These are phyloP conservation scores for Pseudochirops corinnae DNA, from an alignment of 2,797 vertebrate species.

Conservation along the genomic window DNA sequence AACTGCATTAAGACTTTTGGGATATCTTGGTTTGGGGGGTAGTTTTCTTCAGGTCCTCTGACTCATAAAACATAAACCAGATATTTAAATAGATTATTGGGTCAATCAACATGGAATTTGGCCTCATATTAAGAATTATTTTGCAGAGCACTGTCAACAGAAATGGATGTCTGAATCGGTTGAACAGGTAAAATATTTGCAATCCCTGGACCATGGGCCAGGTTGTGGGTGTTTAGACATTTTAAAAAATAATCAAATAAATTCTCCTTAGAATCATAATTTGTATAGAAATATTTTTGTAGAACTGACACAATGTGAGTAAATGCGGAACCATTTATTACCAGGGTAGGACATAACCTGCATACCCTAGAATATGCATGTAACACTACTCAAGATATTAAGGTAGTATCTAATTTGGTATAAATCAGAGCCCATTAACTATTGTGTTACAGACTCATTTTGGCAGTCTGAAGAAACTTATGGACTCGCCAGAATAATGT, in stretches of 20 bases:
- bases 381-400: too few species aligned
- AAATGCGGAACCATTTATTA: neutral
- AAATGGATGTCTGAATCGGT: neutral
- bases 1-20: too few species aligned
- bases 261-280: neutral
- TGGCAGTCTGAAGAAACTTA: too few species aligned
- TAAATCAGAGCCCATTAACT: too few species aligned
- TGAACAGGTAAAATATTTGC: neutral
- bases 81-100: neutral
- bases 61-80: neutral
- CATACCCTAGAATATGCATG: too few species aligned
- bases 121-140: neutral
- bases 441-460: too few species aligned
- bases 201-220: neutral
- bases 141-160: neutral
- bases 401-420: too few species aligned
- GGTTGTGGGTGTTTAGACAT: neutral
- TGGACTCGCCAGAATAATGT: too few species aligned
- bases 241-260: slow-evolving; percentile 33
- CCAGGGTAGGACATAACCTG: too few species aligned
- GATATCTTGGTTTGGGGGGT: neutral
- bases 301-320: neutral
- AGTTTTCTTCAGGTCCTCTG: neutral
- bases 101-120: neutral
- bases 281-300: neutral